phyloP scores from a whole-genome alignment of 30 jellyfish, hydroid and myxozoan genomes.

The Hydractinia symbiolongicarpus region DNA sequence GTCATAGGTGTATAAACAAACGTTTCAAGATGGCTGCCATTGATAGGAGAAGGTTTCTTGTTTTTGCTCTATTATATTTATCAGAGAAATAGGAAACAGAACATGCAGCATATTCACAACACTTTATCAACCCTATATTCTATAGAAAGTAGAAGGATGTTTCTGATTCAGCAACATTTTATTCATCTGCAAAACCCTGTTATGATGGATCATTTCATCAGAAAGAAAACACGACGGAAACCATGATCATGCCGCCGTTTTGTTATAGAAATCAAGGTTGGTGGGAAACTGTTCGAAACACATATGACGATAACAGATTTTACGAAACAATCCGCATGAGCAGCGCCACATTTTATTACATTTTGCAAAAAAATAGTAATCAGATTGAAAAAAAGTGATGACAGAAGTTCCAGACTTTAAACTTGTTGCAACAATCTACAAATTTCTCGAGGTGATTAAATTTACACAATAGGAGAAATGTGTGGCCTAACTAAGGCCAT shows the following conservation, averaged over 20 bases:
- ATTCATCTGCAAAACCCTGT: neutral
- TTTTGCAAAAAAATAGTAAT: neutral
- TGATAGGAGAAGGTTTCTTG: neutral
- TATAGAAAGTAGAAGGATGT: neutral
- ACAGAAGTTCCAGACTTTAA: constrained; percentile 49
- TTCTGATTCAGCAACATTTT: neutral
- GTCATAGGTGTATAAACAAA: no score
- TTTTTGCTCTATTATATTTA: neutral
- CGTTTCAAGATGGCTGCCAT: constrained; percentile 3
- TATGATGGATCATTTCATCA: neutral
- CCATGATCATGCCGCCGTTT: constrained; percentile 48
- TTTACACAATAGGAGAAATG: constrained; percentile 51
- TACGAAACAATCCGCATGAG: neutral
- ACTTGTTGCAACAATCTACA: constrained; percentile 28
- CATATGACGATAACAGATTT: constrained; percentile 39
- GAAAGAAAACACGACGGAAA: neutral
- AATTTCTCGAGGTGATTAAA: constrained; percentile 51
- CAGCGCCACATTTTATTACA: neutral
- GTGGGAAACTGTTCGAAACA: constrained; percentile 43
- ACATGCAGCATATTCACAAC: no score
- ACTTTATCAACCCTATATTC: no score
- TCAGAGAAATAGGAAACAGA: no score
- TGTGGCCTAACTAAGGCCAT: constrained; percentile 50
- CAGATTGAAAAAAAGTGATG: neutral
- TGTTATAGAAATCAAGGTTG: constrained; percentile 36